Conservation (phyloP, 2,797 vertebrate genomes). For the Helostoma temminkii region DNA sequence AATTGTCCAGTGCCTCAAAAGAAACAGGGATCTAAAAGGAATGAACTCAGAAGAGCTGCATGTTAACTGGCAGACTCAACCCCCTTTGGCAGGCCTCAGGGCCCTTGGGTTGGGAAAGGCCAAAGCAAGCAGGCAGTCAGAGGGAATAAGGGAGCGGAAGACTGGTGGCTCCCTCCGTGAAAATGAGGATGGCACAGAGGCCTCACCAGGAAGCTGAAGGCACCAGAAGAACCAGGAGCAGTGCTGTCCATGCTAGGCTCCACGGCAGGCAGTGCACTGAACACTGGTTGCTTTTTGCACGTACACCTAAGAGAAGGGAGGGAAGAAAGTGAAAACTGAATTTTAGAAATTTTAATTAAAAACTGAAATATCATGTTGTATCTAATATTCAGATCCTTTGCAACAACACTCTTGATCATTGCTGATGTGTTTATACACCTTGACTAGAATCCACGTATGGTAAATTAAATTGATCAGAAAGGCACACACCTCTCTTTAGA, state of each 20-base stretch:
- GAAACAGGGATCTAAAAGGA: slow-evolving; percentile 47
- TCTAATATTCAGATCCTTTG: too few relatives aligned
- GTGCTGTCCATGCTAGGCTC: slow-evolving; percentile 83
- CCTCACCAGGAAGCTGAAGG: slow-evolving; percentile 92
- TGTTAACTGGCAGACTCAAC: slow-evolving; percentile 65
- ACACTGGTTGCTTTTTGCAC: slow-evolving; percentile 91
- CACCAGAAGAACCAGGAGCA: slow-evolving; percentile 90
- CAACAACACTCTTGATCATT: too few relatives aligned
- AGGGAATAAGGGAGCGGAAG: slow-evolving; percentile 61
- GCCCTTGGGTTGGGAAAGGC: slow-evolving; percentile 73
- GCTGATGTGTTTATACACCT: too few relatives aligned
- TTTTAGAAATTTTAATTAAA: too few relatives aligned
- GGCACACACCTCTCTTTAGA: too few relatives aligned
- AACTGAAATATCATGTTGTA: too few relatives aligned
- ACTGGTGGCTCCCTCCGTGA: slow-evolving; percentile 59
- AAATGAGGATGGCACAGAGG: slow-evolving; percentile 61
- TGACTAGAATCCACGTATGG: too few relatives aligned
- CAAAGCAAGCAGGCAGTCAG: slow-evolving; percentile 78
- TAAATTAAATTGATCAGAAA: too few relatives aligned
- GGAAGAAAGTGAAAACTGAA: too few relatives aligned
- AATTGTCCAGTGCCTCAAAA: slow-evolving; percentile 52
- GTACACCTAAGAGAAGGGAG: slow-evolving; percentile 86
- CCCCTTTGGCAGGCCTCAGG: slow-evolving; percentile 67
- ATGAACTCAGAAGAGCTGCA: slow-evolving; percentile 52
- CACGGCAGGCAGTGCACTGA: slow-evolving; percentile 81